phyloP scores from a whole-genome alignment of 92 coral and sea anemone genomes.

The Porites rus region DNA sequence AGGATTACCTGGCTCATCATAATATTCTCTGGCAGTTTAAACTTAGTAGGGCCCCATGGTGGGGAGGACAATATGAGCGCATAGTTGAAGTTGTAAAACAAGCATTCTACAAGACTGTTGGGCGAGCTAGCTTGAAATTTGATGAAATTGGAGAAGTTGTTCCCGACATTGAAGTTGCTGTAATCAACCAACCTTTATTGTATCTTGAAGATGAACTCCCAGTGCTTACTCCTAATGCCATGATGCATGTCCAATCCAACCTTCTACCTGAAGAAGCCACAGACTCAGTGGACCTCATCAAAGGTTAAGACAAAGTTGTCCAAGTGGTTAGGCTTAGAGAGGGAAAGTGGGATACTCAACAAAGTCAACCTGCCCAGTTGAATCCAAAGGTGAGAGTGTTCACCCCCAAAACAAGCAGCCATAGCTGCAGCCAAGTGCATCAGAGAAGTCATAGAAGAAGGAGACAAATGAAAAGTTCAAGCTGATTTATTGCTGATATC shows the following conservation, averaged over 20 bases:
- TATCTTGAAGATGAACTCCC: slow-evolving; percentile 24
- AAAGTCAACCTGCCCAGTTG: too few relatives aligned
- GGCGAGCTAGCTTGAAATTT: slow-evolving; percentile 30
- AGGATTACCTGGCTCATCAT: slow-evolving; percentile 33
- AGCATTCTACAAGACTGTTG: slow-evolving; percentile 30
- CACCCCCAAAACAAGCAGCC: too few relatives aligned
- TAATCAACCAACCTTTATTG: background rate
- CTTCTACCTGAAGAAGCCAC: slow-evolving; percentile 32
- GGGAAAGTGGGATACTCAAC: too few relatives aligned
- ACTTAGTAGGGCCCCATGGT: slow-evolving; percentile 40
- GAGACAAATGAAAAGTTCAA: too few relatives aligned
- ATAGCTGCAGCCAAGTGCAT: too few relatives aligned
- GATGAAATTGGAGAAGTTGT: slow-evolving; percentile 53
- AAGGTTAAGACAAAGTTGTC: too few relatives aligned
- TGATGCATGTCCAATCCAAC: slow-evolving; percentile 39
- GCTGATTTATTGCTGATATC: too few relatives aligned
- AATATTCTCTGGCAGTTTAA: slow-evolving; percentile 48
- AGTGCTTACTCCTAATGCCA: slow-evolving; percentile 41
- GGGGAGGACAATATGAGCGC: slow-evolving; percentile 25
- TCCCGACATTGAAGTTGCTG: slow-evolving; percentile 41
- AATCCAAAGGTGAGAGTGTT: too few relatives aligned
- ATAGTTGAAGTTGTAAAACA: slow-evolving; percentile 3
- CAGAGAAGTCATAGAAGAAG: too few relatives aligned
- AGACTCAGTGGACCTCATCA: slow-evolving; percentile 6
- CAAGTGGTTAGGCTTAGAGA: too few relatives aligned